Evolutionary conservation across 2,797 vertebrate genomes (phyloP).

Genomic region (Gymnocypris eckloni): DNA sequence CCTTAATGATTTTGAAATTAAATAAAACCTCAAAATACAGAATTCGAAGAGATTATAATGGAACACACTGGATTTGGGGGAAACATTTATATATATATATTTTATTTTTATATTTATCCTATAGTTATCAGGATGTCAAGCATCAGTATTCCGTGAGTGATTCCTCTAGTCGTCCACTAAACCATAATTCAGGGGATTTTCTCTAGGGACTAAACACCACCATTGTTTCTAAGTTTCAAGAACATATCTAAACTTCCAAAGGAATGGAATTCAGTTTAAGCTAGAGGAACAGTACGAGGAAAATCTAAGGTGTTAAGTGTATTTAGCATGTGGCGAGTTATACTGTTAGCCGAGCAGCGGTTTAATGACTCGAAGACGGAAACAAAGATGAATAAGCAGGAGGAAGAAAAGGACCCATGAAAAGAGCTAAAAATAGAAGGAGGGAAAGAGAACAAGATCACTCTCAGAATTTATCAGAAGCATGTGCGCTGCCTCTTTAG

Average conservation of each 20-base stretch:
- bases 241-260: neutral
- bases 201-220: neutral
- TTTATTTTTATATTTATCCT: neutral
- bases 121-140: neutral
- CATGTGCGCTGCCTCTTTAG: slow-evolving; percentile 19
- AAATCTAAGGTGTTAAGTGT: slow-evolving; percentile 46
- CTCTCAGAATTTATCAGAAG: slow-evolving; percentile 38
- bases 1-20: neutral
- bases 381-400: slow-evolving; percentile 18
- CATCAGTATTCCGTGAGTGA: neutral
- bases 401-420: slow-evolving; percentile 40
- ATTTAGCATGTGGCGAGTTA: slow-evolving; percentile 40
- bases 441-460: slow-evolving; percentile 40
- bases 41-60: neutral
- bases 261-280: neutral
- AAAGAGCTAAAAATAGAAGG: slow-evolving; percentile 40
- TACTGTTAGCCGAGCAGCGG: slow-evolving; percentile 38
- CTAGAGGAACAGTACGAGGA: slow-evolving; percentile 8
- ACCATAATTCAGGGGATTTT: neutral
- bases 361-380: slow-evolving; percentile 49
- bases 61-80: neutral
- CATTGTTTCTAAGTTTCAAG: neutral
- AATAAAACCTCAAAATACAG: neutral
- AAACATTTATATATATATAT: no score
- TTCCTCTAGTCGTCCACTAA: neutral